Base-by-base conservation (phyloP, 2,888 invertebrate species). In the Branchipolynoe longqiensis region DNA sequence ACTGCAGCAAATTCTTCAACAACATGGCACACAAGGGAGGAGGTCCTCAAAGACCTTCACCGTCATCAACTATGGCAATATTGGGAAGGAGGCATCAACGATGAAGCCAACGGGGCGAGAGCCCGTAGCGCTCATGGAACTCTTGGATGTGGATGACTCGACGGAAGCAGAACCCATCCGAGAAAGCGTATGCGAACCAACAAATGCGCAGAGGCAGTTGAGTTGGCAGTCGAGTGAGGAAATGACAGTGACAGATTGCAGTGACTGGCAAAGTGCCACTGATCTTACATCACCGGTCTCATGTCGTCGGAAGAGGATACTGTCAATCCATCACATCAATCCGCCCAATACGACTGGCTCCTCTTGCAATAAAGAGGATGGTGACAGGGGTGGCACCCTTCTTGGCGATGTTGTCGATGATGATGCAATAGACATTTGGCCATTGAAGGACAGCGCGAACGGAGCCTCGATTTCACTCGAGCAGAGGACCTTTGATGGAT, bases 11-110 rank as follows among this genome's bases (percentile, higher is more conserved):
- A n/a, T n/a, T n/a, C n/a, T n/a, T n/a, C n/a, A n/a, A n/a, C n/a
- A n/a, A n/a, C n/a, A n/a, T n/a, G n/a, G n/a, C n/a, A n/a, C n/a
- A n/a, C 78, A 78, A 48, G 12, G 22, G 25, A 22, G 78, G 31
- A 28, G 78, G 31, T 33, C 78, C 3, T 78, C 78, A 8, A 41
- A 48, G 48, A 78, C 54, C 41, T 78, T 31, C 28, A 78, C 78
- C 6, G 78, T 78, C 1, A 54, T 78, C n/a, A 40, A 78, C 78
- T 78, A 78, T 48, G 78, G 78, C 12, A 41, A 78, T 25, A 25
- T 78, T 14, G 78, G 78, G 12, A 41, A 78, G 22, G 78, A 78
- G 48, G 78, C 78, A 1, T 78, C 78, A 6, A 33, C 28, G 18
- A 78, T 25, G 0, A 31, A 48, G 28, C 78, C 78, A 48, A 78